Base-by-base conservation (phyloP, 2,888 invertebrate genomes). In the Idaea biselata region DNA sequence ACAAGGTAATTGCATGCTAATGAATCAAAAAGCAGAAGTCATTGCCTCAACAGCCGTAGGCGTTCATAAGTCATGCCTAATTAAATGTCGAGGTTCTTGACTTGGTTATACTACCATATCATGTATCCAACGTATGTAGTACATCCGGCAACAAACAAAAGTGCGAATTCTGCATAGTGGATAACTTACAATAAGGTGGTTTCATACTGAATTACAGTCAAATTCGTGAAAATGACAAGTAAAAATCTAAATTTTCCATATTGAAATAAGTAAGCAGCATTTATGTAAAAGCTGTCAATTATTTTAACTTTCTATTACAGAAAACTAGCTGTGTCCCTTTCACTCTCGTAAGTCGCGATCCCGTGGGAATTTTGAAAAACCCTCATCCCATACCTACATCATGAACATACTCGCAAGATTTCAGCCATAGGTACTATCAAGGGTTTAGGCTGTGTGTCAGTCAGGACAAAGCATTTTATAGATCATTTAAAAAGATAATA, bases 41-140 rank as follows among this genome's bases (percentile, higher is more conserved):
- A 84, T 84, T 85, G 86, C 79, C 84, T 86, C 74, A 79, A 73
- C 71, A 75, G 73, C 77, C 78, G 87, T 86, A 83, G 86, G 88
- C 84, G 84, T 84, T 83, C 84, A 83, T 87, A 88, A 87, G 84
- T 89, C 86, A 87, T 81, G 81, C 80, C 80, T 88, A 87, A 89
- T 89, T 88, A 86, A 88, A 87, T 83, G 82, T 78, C 82, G 86
- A 86, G 87, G 86, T 88, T 85, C 84, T 88, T 86, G 86, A 88
- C 87, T 86, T 76, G 72, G 44, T 74, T 68, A 74, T 75, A 74
- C 73, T 72, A 71, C 72, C 71, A 73, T 57, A 60, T 14, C 44
- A 44, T 44, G 44, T 44, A 44, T 44, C 25, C 5, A 11, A 44
- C 59, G 55, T 76, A 76, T 64, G 66, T 32, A 68, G 69, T 61